A percentile compares a stretch with the other conserved stretches of the same genome.
Evolutionary conservation across 2,113 vertebrate species (phyloP).

Genomic region (Canis aureus): DNA sequence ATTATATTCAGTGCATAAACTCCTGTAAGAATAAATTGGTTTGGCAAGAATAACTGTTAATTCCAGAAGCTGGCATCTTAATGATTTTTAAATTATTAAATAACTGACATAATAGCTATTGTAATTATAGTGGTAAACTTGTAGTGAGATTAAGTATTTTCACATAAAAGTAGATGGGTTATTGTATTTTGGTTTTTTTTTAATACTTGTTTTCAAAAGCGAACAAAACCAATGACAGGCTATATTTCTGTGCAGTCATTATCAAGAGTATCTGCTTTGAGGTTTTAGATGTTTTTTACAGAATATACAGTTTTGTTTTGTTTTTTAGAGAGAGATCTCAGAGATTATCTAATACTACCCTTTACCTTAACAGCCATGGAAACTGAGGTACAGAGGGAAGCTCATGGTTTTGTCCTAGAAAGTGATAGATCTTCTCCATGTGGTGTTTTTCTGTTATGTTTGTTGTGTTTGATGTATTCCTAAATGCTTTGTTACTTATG

Average conservation of each 20-base stretch:
- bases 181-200: constrained; percentile 11
- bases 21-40: constrained; percentile 63
- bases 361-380: background rate
- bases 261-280: constrained; percentile 25
- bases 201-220: constrained; percentile 31
- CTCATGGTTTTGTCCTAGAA: constrained; percentile 2
- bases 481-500: constrained; percentile 49
- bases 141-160: constrained; percentile 65
- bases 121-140: background rate
- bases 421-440: background rate
- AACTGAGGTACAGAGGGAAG: constrained; percentile 9
- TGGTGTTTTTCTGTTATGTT: background rate
- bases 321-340: background rate
- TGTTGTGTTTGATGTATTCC: background rate
- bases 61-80: constrained; percentile 49
- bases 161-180: constrained; percentile 12
- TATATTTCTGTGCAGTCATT: constrained; percentile 7
- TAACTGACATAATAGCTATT: background rate
- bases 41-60: constrained; percentile 63
- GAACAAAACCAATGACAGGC: background rate
- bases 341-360: background rate
- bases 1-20: constrained; percentile 52
- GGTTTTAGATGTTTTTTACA: constrained; percentile 17
- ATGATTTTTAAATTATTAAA: constrained; percentile 61
- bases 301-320: background rate